Evolutionary conservation across 2,888 invertebrate genomes (phyloP), one percentile per base, ranked within the genome.

Genomic region (Furcula furcula): DNA sequence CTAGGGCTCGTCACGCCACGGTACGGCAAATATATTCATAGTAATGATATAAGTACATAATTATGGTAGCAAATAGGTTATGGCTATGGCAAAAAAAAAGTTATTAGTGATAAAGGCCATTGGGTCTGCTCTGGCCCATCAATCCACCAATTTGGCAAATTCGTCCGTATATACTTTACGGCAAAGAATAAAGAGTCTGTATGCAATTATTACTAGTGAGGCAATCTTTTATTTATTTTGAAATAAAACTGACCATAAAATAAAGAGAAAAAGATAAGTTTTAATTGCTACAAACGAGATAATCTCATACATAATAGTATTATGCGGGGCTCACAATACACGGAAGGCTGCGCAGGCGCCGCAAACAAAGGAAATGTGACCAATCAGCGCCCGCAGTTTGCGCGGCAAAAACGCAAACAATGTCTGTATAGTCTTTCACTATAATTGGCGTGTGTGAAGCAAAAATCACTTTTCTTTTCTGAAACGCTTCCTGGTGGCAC

Each of bases 391-490:
- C 49, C 65, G 56, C 60, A 55, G 37, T 40, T 43, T 33, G 57
- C 46, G 49, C 41, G 45, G 48, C 53, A 76, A 82, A 80, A 79
- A 63, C 43, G 37, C 40, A 39, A 65, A 79, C 77, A 79, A 81
- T 78, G 74, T 66, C n/a, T n/a, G 40, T 56, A 54, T 42, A 39
- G 46, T 77, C 81, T 83, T 83, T 79, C 83, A 74, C 79, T 77
- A 65, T 83, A 82, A 82, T 83, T 80, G 69, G 60, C 50, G 62
- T 51, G 51, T 65, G 61, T 54, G 45, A 55, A 57, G 51, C 55
- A 63, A 65, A 74, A 67, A 57, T 60, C 53, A 81, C 79, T 84
- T 84, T 84, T 84, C 69, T 82, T 84, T 85, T 83, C 77, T 72
- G n/a, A 74, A 73, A 53, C 47, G 65, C 76, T 83, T 84, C 79